Conservation (phyloP, 2,797 vertebrate genomes). For the Mormyrus proboscirostris region DNA sequence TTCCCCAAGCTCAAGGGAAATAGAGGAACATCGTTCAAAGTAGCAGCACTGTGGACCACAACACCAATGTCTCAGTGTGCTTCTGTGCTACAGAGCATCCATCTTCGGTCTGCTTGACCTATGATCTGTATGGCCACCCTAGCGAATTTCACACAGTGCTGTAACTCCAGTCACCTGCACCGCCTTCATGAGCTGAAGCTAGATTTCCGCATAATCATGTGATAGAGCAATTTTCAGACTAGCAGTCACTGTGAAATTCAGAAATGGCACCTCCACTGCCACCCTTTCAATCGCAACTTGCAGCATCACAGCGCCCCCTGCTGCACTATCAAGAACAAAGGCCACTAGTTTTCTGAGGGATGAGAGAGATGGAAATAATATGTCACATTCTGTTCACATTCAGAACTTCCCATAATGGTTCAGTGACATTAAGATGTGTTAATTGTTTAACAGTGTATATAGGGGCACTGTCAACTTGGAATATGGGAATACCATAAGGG, state of each 20-base stretch:
- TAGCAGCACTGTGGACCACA: neutral
- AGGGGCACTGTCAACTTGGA: neutral
- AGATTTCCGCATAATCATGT: neutral
- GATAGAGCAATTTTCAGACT: neutral
- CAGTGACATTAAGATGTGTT: neutral
- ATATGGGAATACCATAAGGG: neutral
- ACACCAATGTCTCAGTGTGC: neutral
- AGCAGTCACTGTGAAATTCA: neutral
- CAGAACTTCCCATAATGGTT: neutral
- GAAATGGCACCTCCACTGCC: neutral
- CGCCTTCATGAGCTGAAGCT: neutral
- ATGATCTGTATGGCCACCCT: neutral
- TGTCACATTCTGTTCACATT: neutral
- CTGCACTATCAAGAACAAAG: neutral
- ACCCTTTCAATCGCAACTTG: neutral
- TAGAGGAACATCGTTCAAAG: neutral
- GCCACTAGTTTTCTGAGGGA: neutral
- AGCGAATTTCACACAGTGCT: neutral
- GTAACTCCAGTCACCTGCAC: neutral
- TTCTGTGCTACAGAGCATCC: neutral
- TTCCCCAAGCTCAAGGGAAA: neutral
- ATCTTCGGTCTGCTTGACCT: neutral
- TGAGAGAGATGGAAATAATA: neutral
- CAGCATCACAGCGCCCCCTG: slow-evolving; percentile 5
- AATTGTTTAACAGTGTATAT: neutral